These are phyloP conservation scores for Anguilla pacifica DNA, from an alignment of 2,797 vertebrate genomes.

Conservation along the genomic window DNA sequence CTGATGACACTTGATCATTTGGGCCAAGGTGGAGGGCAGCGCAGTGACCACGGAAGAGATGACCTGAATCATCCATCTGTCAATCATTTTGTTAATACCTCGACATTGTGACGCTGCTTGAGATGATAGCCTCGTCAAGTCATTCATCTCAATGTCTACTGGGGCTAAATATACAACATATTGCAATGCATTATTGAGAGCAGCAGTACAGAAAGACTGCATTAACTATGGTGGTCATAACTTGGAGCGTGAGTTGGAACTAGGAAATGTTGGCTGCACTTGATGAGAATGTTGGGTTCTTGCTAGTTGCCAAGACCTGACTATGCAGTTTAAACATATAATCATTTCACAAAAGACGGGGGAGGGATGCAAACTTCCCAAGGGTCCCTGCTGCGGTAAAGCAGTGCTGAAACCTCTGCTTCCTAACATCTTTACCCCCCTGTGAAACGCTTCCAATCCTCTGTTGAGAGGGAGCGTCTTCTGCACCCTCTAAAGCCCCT, in stretches of 20 bases:
- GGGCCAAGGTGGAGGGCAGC: not conserved
- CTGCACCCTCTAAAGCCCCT: constrained; percentile 6
- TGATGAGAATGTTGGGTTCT: not conserved
- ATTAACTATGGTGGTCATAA: not conserved
- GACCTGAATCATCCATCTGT: not conserved
- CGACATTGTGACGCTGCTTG: not conserved
- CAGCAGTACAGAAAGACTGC: not conserved
- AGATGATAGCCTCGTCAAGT: no score
- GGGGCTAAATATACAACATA: not conserved
- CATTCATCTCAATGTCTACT: no score
- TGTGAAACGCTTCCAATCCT: constrained; percentile 60
- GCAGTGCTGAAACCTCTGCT: constrained; percentile 57
- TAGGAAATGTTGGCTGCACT: not conserved
- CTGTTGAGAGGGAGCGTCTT: constrained; percentile 26
- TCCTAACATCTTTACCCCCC: constrained; percentile 52
- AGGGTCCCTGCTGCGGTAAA: constrained; percentile 52
- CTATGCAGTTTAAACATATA: not conserved
- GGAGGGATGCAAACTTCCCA: constrained; percentile 65
- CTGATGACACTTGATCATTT: not conserved
- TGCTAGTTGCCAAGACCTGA: not conserved
- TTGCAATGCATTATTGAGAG: constrained; percentile 7
- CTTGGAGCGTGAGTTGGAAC: not conserved
- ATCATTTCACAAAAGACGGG: constrained; percentile 50
- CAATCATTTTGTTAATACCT: not conserved
- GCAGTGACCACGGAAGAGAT: not conserved